These are phyloP conservation scores for Synergus laeviventris DNA, from an alignment of 2,888 invertebrate species.

Conservation along the genomic window DNA sequence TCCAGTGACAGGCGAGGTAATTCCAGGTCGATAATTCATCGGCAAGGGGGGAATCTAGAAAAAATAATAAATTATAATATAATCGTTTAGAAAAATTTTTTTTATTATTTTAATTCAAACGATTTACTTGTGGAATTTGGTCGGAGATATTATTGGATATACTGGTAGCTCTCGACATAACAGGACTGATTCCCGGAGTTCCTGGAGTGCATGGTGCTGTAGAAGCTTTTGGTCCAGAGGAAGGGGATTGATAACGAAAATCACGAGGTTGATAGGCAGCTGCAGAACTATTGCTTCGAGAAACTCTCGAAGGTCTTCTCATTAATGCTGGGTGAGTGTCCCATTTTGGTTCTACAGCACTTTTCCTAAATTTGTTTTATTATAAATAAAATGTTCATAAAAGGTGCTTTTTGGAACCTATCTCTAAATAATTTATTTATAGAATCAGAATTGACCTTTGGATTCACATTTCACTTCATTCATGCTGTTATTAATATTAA, in stretches of 20 bases:
- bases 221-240: constrained; percentile 53
- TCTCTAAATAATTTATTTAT: not conserved
- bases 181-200: constrained; percentile 72
- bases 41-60: constrained; percentile 74
- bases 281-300: constrained; percentile 72
- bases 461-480: too few relatives aligned
- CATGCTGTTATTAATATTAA: too few relatives aligned
- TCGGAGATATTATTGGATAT: constrained; percentile 71
- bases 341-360: constrained; percentile 71
- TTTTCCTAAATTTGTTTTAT: constrained; percentile 60
- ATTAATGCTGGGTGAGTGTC: constrained; percentile 71
- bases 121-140: constrained; percentile 64
- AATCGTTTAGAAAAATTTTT: constrained; percentile 17
- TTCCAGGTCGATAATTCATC: constrained; percentile 68
- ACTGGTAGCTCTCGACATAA: constrained; percentile 70
- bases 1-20: constrained; percentile 48
- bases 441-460: constrained; percentile 19
- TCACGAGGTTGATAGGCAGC: constrained; percentile 70
- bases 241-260: constrained; percentile 70
- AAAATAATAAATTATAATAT: constrained; percentile 10
- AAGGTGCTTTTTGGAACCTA: not conserved
- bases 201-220: constrained; percentile 73
- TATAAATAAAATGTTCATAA: constrained; percentile 32
- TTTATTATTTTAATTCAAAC: constrained; percentile 7
- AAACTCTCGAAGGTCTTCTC: constrained; percentile 68